A percentile compares a stretch with the other conserved stretches of the same genome.
These are phyloP conservation scores for Saturnia japonica DNA, from an alignment of 2,888 invertebrate species.

Conservation along the genomic window DNA sequence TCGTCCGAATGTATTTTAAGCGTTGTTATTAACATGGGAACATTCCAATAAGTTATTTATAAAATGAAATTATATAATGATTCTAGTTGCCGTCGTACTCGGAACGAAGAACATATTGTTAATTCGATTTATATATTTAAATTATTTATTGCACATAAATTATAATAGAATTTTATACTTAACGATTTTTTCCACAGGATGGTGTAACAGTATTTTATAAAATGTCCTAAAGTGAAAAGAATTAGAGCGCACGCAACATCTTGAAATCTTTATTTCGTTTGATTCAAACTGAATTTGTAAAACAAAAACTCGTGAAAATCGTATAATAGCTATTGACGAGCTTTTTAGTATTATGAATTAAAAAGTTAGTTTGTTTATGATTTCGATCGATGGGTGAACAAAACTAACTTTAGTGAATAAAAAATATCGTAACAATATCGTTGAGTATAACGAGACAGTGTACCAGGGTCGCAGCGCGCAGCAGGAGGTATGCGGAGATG, in stretches of 20 bases:
- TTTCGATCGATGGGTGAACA: no score
- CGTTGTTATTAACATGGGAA: neutral
- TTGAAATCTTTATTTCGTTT: no score
- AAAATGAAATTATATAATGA: slow-evolving; percentile 71
- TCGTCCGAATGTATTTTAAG: neutral
- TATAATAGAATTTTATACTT: slow-evolving; percentile 34
- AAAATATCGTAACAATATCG: slow-evolving; percentile 13
- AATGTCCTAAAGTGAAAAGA: neutral
- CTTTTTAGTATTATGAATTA: no score
- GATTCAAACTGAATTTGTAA: no score
- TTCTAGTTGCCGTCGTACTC: slow-evolving; percentile 38
- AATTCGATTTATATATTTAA: slow-evolving; percentile 64
- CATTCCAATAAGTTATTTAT: slow-evolving; percentile 41
- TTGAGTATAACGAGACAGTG: slow-evolving; percentile 26
- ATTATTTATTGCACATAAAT: slow-evolving; percentile 53
- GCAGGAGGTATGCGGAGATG: slow-evolving; percentile 60
- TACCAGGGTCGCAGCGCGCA: slow-evolving; percentile 42
- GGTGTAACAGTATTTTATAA: slow-evolving; percentile 17
- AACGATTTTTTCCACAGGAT: slow-evolving; percentile 34
- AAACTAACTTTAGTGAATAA: neutral
- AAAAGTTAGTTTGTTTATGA: no score
- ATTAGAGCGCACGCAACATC: no score
- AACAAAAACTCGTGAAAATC: no score
- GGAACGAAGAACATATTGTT: slow-evolving; percentile 40
- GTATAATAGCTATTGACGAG: no score